These are phyloP conservation scores for Artemisiospiza belli DNA, from an alignment of 2,113 vertebrate genomes.

Conservation along the genomic window DNA sequence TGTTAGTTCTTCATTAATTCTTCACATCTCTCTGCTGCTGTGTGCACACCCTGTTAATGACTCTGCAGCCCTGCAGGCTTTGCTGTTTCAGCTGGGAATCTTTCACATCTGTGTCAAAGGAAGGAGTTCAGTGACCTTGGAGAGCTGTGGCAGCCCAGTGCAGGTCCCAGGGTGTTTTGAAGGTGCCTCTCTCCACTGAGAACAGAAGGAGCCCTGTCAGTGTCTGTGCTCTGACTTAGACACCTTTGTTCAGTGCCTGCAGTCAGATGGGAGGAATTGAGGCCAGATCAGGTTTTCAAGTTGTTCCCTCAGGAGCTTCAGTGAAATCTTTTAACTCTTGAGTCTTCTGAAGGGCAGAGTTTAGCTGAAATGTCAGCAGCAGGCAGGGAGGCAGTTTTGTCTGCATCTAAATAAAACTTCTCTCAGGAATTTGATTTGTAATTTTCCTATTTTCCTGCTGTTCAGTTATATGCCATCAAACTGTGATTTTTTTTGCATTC, in stretches of 20 bases:
- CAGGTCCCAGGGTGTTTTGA: neutral
- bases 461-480: neutral
- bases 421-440: neutral
- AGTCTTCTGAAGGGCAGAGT: neutral
- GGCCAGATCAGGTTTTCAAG: conserved; percentile 34
- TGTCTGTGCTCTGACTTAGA: neutral
- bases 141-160: neutral
- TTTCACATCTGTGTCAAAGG: neutral
- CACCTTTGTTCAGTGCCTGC: neutral
- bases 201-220: neutral
- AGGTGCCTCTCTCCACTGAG: neutral
- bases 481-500: neutral
- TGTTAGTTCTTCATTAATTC: neutral
- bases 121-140: neutral
- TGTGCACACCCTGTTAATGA: neutral
- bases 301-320: neutral
- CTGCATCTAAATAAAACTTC: neutral
- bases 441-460: neutral
- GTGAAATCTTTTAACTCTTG: conserved; percentile 35
- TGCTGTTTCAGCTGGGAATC: neutral
- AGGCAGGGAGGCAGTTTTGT: neutral
- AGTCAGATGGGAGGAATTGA: conserved; percentile 21
- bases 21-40: neutral
- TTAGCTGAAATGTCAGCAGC: neutral
- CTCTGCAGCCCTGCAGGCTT: neutral